Evolutionary conservation across 2,888 invertebrate genomes (phyloP), one percentile per base, ranked within the genome.

Genomic region (Uloborus plumipes): DNA sequence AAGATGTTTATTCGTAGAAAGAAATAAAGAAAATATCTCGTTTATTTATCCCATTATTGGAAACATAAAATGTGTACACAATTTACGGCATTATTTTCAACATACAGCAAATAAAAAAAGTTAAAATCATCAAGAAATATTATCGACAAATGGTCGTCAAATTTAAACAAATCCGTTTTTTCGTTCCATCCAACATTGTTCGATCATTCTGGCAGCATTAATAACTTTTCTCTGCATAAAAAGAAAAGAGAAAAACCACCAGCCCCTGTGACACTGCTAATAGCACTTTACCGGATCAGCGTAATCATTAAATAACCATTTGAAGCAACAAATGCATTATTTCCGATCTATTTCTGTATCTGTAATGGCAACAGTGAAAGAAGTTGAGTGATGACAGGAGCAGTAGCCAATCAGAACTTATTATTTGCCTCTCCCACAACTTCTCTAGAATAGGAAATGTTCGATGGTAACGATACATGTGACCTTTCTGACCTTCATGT

Each of bases 291-390:
- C 55, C 53, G 64, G 66, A 80, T 59, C 50, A 31, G 71, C 49
- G 15, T 55, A 69, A 74, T 80, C 80, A 74, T 80, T 80, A 80
- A 80, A 80, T 80, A 80, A 69, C 80, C 80, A 80, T 80, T 80
- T 80, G 70, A 74, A 74, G 80, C 80, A 80, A 80, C 80, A 80
- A 74, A 80, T 80, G 65, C 69, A 74, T 74, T 80, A 70, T 70
- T 67, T 66, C 62, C 50, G 64, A 64, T 74, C 73, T 80, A 80
- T 80, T 80, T 75, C 69, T 58, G 74, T 50, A 65, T 20, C 69
- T 22, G 47, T 67, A 69, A 79, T 79, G 73, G 67, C 55, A 58
- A 58, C 55, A 49, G 4, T 20, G 20, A 15, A 59, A 61, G 64
- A 51, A 72, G 39, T 16, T 20, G 20, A 51, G 22, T 59, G 80